Base-by-base conservation (phyloP, 1,140 invertebrate genomes). In the Formica exsecta region DNA sequence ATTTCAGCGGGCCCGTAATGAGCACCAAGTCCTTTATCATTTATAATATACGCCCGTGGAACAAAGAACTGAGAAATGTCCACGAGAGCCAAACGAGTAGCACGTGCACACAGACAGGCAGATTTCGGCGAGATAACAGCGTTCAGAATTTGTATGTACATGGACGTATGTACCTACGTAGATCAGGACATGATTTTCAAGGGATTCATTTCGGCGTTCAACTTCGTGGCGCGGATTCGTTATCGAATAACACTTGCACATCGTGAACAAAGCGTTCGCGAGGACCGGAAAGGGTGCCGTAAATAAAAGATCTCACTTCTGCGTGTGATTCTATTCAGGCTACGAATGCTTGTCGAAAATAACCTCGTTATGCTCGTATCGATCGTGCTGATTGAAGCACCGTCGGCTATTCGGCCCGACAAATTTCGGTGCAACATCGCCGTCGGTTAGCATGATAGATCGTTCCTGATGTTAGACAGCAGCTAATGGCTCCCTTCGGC, bases 1-100 rank as follows among this genome's bases (percentile, higher is more conserved):
- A 83, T 83, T 83, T 74, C 79, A 83, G 16, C 54, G 54, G 19
- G 54, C 38, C 57, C 25, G 38, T 83, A 83, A 83, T 83, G 79
- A 83, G 79, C 57, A 83, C 29, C 68, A 74, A 83, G 54, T 74
- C 38, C 79, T 83, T 83, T 83, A 83, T 83, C 79, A 83, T 83
- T 62, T 74, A 83, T 74, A 83, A 83, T 83, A 83, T 73, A 74
- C 38, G 68, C 38, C 9, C 19, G 38, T 7, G 68, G 13, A 38
- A 71, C 48, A 81, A 81, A 81, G 19, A 32, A 36, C 66, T 73
- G 66, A 74, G 54, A 74, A 73, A 83, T 83, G 68, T 61, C 32
- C 38, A n/a, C 57, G 11, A 3, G 25, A 62, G 51, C 38, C 29
- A 44, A 61, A 83, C 22, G 54, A 61, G 19, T 51, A 59, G 66